phyloP scores from a whole-genome alignment of 2,113 vertebrate genomes.

The Haemorhous mexicanus region DNA sequence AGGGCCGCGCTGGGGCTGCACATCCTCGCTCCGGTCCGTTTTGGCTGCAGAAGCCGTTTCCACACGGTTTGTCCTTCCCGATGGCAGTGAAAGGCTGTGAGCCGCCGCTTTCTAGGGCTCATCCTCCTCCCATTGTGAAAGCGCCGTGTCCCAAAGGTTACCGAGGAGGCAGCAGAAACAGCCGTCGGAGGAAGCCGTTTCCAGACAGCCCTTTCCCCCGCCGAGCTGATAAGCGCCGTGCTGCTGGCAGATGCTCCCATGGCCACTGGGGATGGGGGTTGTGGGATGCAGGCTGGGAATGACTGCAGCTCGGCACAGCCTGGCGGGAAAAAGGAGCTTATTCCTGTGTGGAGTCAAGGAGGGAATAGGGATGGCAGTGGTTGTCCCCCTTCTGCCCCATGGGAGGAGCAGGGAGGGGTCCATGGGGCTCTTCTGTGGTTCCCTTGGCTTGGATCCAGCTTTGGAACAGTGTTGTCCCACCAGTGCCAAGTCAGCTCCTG shows the following conservation, averaged over 20 bases:
- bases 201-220: background rate
- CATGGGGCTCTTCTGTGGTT: background rate
- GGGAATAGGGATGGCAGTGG: background rate
- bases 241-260: background rate
- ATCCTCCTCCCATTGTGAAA: background rate
- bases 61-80: background rate
- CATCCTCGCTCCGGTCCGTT: background rate
- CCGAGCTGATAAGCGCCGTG: background rate
- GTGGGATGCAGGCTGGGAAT: background rate
- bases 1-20: background rate
- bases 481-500: slow-evolving; percentile 8
- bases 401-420: background rate
- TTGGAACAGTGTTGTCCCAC: background rate
- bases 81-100: background rate
- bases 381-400: rapidly evolving
- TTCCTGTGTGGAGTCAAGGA: background rate
- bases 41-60: background rate
- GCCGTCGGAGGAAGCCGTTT: background rate
- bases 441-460: background rate
- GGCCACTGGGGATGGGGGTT: background rate
- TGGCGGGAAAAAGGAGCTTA: background rate
- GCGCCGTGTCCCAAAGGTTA: background rate
- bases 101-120: background rate
- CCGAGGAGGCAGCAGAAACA: background rate
- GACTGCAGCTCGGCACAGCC: background rate